These are phyloP conservation scores for Scelioninae gen. 2 DNA, from an alignment of 2,888 invertebrate genomes.

Conservation along the genomic window DNA sequence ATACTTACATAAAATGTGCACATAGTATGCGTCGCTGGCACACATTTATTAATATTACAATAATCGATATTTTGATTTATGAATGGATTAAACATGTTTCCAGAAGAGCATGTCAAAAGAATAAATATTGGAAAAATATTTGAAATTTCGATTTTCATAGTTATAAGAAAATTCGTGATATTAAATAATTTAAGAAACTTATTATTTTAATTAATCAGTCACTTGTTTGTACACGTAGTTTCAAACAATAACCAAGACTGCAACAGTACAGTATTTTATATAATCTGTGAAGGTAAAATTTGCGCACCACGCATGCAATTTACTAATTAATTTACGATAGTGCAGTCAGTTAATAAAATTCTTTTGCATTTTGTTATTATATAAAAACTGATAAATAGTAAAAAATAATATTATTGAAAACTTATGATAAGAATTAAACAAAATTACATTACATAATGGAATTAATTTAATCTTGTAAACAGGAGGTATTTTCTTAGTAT, in stretches of 20 bases:
- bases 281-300: background rate
- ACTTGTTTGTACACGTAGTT: conserved; percentile 2
- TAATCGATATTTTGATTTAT: conserved; percentile 10
- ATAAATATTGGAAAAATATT: conserved; percentile 1
- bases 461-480: too few species aligned
- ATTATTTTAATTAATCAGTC: background rate
- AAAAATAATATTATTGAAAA: too few species aligned
- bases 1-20: conserved; percentile 35
- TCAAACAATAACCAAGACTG: conserved; percentile 1
- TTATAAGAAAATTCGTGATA: background rate
- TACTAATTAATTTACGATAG: conserved; percentile 4
- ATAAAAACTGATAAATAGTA: background rate
- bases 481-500: too few species aligned
- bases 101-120: background rate
- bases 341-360: background rate
- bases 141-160: conserved; percentile 1
- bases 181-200: background rate
- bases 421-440: too few species aligned
- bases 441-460: too few species aligned
- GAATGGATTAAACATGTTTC: background rate
- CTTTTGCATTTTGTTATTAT: background rate
- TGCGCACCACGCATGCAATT: conserved; percentile 4
- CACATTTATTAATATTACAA: conserved; percentile 31
- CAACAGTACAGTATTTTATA: conserved; percentile 15
- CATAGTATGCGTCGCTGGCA: conserved; percentile 22